Percentiles rank a stretch among this genome's conserved stretches.
phyloP scores from a whole-genome alignment of 2,888 invertebrate genomes.

The Clunio marinus region DNA sequence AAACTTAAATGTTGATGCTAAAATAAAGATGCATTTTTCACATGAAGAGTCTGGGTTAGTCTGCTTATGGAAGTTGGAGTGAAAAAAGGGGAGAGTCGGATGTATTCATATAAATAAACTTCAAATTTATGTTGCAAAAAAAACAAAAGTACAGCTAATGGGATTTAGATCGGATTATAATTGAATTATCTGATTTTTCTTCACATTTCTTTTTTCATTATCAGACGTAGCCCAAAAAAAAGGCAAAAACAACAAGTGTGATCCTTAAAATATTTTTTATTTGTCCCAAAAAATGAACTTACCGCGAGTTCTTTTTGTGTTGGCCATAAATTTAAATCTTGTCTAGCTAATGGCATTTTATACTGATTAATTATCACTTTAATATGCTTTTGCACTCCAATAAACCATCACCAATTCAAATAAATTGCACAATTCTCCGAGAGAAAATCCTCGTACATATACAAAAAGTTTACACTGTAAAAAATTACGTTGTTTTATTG shows the following conservation, averaged over 20 bases:
- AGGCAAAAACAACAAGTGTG: slow-evolving; percentile 24
- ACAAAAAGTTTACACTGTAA: not conserved
- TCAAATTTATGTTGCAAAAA: not conserved
- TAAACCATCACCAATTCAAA: slow-evolving; percentile 17
- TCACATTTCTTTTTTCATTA: not conserved
- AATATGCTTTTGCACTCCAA: slow-evolving; percentile 1
- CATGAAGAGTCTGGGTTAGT: no score
- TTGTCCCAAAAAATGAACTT: not conserved
- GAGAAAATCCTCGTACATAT: no score
- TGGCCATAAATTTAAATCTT: slow-evolving; percentile 32
- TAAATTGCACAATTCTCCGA: slow-evolving; percentile 32
- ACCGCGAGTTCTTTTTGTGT: slow-evolving; percentile 31
- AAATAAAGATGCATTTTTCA: no score
- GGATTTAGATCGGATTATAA: slow-evolving; percentile 27
- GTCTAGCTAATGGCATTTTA: slow-evolving; percentile 37
- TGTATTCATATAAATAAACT: not conserved
- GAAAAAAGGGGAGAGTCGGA: not conserved
- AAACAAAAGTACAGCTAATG: slow-evolving; percentile 10
- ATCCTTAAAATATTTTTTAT: no score
- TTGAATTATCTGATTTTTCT: not conserved
- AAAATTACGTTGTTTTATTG: not conserved
- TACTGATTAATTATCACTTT: not conserved
- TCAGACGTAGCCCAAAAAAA: not conserved
- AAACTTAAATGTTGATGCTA: not conserved
- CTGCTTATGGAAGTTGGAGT: not conserved